Evolutionary conservation across 2,797 vertebrate genomes (phyloP).

Genomic region (Acrossocheilus wenchowensis): DNA sequence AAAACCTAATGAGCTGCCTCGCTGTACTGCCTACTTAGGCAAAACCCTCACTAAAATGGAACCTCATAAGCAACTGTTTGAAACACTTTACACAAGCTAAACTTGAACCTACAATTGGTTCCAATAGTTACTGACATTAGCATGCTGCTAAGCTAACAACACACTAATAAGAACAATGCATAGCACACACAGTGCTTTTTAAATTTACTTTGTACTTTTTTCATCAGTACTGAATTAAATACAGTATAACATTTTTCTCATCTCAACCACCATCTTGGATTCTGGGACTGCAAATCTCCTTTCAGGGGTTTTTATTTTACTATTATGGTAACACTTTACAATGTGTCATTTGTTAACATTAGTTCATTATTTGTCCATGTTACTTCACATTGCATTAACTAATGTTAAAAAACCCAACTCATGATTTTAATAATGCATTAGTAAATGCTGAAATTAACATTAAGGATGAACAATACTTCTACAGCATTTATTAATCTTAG

Average conservation of each 20-base stretch:
- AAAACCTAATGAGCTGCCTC: constrained; percentile 1
- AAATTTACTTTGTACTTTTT: not conserved
- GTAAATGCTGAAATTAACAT: no score
- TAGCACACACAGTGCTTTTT: not conserved
- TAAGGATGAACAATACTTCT: no score
- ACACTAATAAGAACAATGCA: not conserved
- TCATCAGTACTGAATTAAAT: not conserved
- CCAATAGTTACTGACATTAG: not conserved
- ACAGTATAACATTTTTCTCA: not conserved
- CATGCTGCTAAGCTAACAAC: not conserved
- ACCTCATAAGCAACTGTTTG: not conserved
- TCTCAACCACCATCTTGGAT: not conserved
- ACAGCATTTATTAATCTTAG: no score
- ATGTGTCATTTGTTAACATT: no score
- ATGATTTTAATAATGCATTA: no score
- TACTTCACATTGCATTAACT: no score
- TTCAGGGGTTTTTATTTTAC: not conserved
- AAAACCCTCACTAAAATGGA: not conserved
- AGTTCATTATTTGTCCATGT: no score
- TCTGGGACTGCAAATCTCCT: not conserved
- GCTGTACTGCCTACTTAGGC: no score
- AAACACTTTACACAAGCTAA: not conserved
- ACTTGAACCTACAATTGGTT: not conserved
- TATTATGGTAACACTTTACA: no score
- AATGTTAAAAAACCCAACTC: no score